Base-by-base conservation (phyloP, 2,888 invertebrate genomes). In the Macrophya alboannulata region DNA sequence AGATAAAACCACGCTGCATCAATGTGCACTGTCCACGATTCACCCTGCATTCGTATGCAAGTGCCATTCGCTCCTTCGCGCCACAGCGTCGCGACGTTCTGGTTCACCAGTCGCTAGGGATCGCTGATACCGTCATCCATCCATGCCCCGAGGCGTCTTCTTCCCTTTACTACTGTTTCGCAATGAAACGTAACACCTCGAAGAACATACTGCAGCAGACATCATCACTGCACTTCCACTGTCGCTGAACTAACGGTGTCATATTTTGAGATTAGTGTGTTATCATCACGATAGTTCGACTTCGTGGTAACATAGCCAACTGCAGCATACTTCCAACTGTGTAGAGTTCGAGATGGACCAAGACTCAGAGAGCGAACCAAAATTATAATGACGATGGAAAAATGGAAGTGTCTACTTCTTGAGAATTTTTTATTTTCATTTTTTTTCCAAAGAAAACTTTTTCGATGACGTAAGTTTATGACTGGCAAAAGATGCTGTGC, bases 21-120 rank as follows among this genome's bases (percentile, higher is more conserved):
- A 65, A 65, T 25, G 31, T 9, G 31, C 15, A 31, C 15, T 12
- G 15, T 31, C 31, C 31, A 10, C 15, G 15, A n/a, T 48, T 48
- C 8, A 15, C 12, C 65, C 37, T 68, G 68, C 37, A 12, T 12
- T 37, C 25, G 37, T 72, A 72, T 17, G 72, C 72, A 21, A 45
- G 43, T 40, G 72, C 72, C 9, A 77, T 68, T 68, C 37, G 37
- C 68, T 17, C 15, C 15, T 62, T 21, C 21, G 62, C 45, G 21
- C 45, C 21, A 43, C 3, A n/a, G 62, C 55, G 79, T 79, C 79
- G 43, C 79, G 59, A 51, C 77, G 51, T 72, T 37, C 25, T 31
- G 31, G 51, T 77, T 51, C 51, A 37, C 51, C 77, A 31, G 55
- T 77, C 51, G 9, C 77, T 51, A 43, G 59, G 79, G 79, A 81